Evolutionary conservation across 2,888 invertebrate species (phyloP).

Genomic region (Lepidocyrtinus sp.): DNA sequence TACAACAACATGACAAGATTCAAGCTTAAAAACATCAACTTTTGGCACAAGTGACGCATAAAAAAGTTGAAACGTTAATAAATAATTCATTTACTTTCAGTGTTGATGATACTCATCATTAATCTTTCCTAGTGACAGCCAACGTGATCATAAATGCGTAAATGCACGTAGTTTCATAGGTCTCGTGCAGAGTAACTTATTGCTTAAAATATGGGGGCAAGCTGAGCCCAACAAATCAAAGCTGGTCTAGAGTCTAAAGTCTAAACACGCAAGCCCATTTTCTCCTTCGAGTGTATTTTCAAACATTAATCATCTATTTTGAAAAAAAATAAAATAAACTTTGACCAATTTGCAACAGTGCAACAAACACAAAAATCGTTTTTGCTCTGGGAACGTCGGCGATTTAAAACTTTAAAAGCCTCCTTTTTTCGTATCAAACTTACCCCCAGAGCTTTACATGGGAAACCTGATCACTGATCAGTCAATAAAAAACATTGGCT

Average conservation of each 20-base stretch:
- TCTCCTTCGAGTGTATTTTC: no score
- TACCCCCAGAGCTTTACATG: no score
- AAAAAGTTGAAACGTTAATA: background rate
- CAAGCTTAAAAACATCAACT: background rate
- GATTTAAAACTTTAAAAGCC: no score
- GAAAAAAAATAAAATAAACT: background rate
- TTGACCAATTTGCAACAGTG: background rate
- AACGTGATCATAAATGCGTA: constrained; percentile 15
- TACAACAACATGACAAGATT: background rate
- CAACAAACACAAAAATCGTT: no score
- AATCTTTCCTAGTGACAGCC: constrained; percentile 19
- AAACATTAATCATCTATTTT: background rate
- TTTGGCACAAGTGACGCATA: background rate
- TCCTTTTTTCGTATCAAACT: no score
- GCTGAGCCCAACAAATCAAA: background rate
- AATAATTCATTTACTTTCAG: background rate
- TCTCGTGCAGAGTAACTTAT: constrained; percentile 18
- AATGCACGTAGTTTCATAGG: background rate
- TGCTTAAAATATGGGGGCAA: constrained; percentile 14
- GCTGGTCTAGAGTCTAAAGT: background rate
- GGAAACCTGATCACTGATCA: no score
- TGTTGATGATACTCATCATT: constrained; percentile 17
- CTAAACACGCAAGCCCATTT: no score
- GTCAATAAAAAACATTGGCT: background rate
- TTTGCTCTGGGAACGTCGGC: no score